Conservation (phyloP, 2,888 invertebrate genomes). For the Phymatocera aterrima region DNA sequence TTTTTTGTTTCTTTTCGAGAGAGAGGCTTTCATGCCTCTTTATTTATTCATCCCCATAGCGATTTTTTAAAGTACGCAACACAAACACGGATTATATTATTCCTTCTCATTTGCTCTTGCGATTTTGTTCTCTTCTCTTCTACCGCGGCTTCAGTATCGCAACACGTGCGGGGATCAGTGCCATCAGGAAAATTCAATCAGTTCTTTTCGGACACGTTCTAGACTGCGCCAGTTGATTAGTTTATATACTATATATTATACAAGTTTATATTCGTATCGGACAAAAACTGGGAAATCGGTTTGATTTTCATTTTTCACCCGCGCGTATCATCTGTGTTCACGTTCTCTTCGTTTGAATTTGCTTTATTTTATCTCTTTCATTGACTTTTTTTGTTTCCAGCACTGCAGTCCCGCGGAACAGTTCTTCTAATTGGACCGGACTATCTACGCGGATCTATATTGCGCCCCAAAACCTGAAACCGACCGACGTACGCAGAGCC, state of each 20-base stretch:
- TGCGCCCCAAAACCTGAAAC: constrained; percentile 45
- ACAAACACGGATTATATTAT: not conserved
- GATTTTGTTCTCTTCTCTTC: not conserved
- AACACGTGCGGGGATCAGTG: not conserved
- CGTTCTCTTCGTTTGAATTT: constrained; percentile 9
- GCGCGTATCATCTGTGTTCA: constrained; percentile 9
- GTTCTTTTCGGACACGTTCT: not conserved
- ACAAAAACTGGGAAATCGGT: not conserved
- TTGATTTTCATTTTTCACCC: not conserved
- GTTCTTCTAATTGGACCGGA: constrained; percentile 66
- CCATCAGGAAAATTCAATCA: constrained; percentile 12
- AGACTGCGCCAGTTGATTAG: too few relatives aligned
- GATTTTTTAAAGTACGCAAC: not conserved
- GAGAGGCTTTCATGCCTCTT: not conserved
- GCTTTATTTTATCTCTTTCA: not conserved
- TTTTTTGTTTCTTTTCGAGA: too few relatives aligned
- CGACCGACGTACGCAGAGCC: not conserved
- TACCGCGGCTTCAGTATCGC: not conserved
- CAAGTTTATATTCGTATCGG: not conserved
- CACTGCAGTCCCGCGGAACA: constrained; percentile 48
- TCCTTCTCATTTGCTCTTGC: not conserved
- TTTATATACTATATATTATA: too few relatives aligned
- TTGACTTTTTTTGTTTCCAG: constrained; percentile 36
- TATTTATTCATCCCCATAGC: not conserved
- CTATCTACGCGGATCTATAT: constrained; percentile 64